These are phyloP conservation scores for Heliconius erato DNA, from an alignment of 2,888 invertebrate species.

Conservation along the genomic window DNA sequence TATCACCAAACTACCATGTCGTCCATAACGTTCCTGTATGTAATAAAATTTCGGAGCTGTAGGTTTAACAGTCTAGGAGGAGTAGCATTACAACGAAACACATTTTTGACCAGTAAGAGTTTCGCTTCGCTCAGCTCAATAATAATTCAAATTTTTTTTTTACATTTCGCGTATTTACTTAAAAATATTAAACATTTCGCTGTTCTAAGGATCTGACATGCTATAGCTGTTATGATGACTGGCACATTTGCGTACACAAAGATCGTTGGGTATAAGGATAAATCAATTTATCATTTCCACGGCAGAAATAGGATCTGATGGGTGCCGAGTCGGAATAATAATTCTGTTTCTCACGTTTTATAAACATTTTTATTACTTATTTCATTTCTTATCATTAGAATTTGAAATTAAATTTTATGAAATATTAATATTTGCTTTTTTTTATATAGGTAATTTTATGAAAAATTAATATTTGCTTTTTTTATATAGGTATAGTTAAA, in stretches of 20 bases:
- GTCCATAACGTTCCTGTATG: too few species aligned
- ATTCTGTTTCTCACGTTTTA: conserved; percentile 33
- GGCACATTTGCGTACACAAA: conserved; percentile 42
- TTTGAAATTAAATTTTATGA: not conserved
- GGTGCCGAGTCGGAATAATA: conserved; percentile 35
- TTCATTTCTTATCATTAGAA: not conserved
- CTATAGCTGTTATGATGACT: conserved; percentile 46
- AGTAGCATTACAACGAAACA: too few species aligned
- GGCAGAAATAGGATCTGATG: conserved; percentile 39
- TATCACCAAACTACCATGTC: too few species aligned
- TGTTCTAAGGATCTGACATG: conserved; percentile 37
- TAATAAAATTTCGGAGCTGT: too few species aligned
- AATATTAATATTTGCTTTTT: not conserved
- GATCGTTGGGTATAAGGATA: conserved; percentile 41
- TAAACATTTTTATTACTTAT: conserved; percentile 13
- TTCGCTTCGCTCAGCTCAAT: too few species aligned
- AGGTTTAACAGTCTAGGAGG: too few species aligned
- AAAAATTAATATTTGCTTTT: not conserved
- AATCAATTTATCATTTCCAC: conserved; percentile 47
- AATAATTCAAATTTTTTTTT: not conserved
- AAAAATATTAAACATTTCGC: not conserved
- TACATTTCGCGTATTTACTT: not conserved
- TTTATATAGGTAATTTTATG: too few species aligned
- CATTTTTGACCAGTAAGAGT: too few species aligned
- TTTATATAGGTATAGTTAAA: not conserved